Evolutionary conservation across 2,888 invertebrate genomes (phyloP).

Genomic region (Teleiodes luculella): DNA sequence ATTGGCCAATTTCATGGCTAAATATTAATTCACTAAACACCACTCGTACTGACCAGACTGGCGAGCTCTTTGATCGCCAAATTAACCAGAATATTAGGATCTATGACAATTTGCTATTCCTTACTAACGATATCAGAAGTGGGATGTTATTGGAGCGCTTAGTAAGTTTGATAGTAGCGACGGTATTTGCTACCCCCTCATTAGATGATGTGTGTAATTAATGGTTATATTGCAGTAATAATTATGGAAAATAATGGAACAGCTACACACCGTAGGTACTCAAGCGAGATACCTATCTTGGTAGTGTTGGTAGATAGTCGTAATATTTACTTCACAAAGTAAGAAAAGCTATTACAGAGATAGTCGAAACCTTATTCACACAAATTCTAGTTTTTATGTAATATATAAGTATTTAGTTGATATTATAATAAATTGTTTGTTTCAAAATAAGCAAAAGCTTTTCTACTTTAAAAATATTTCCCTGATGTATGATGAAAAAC

Average conservation of each 20-base stretch:
- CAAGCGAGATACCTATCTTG: no score
- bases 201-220: slow-evolving; percentile 4
- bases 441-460: no score
- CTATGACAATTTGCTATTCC: not conserved
- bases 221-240: not conserved
- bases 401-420: no score
- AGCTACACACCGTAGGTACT: not conserved
- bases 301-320: no score
- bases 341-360: no score
- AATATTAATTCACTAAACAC: slow-evolving; percentile 28
- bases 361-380: no score
- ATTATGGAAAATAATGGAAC: not conserved
- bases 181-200: slow-evolving; percentile 7
- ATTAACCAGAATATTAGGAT: not conserved
- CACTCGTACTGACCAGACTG: slow-evolving; percentile 6
- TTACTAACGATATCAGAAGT: not conserved
- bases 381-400: no score
- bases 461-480: no score
- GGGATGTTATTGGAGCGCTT: not conserved
- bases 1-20: slow-evolving; percentile 20
- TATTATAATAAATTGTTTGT: no score
- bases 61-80: not conserved
- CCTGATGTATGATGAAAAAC: not conserved
- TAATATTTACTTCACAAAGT: no score
- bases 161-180: not conserved